Evolutionary conservation across 2,888 invertebrate genomes (phyloP).

Genomic region (Epinotia brunnichana): DNA sequence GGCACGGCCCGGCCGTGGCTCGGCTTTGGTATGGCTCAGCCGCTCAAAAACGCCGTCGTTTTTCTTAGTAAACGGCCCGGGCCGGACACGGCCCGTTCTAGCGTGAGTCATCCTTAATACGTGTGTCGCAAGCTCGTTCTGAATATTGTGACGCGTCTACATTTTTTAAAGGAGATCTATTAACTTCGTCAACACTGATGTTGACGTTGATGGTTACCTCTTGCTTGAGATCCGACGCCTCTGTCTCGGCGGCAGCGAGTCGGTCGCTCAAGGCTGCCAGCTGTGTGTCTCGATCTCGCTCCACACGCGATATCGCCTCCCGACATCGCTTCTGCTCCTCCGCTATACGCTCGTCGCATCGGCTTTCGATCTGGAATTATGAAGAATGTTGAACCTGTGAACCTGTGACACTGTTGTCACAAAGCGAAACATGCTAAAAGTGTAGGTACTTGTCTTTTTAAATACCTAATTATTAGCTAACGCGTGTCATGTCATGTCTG

Average conservation of each 20-base stretch:
- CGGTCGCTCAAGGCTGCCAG: slow-evolving; percentile 73
- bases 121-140: neutral
- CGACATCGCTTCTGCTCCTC: slow-evolving; percentile 94
- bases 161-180: too few relatives aligned
- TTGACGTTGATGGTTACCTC: slow-evolving; percentile 61
- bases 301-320: slow-evolving; percentile 91
- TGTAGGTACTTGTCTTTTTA: too few relatives aligned
- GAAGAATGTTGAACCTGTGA: neutral
- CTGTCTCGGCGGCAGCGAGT: slow-evolving; percentile 78
- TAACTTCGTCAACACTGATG: too few relatives aligned
- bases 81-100: too few relatives aligned
- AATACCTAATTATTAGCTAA: too few relatives aligned
- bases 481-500: too few relatives aligned
- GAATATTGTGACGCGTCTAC: neutral
- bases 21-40: too few relatives aligned
- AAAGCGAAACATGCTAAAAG: too few relatives aligned
- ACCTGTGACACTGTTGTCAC: neutral
- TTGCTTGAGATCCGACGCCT: slow-evolving; percentile 81
- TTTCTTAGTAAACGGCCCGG: too few relatives aligned
- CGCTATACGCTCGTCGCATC: slow-evolving; percentile 88
- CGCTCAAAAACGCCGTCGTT: too few relatives aligned
- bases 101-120: too few relatives aligned
- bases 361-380: slow-evolving; percentile 86
- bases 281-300: slow-evolving; percentile 88
- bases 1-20: too few relatives aligned